Base-by-base conservation (phyloP, 2,113 vertebrate genomes). In the Fukomys damarensis region DNA sequence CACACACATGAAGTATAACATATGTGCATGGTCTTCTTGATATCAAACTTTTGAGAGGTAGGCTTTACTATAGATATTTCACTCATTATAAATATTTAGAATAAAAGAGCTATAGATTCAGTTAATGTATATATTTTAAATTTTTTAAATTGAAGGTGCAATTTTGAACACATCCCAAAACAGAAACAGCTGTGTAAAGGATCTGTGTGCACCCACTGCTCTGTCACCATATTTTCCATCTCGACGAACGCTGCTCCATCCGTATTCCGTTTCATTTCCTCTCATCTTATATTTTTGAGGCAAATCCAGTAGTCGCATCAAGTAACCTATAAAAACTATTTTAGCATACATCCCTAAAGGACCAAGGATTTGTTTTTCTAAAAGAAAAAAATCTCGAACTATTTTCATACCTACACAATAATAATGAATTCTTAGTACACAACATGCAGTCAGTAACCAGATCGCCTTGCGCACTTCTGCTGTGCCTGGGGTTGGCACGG, bases 181-280 rank as follows among this genome's bases (percentile, higher is more conserved):
- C 6, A 59, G 24, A 11, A 46, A 56, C 66, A n/a, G 16, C 1
- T 68, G 2, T 46, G 13, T 41, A 68, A 61, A 26, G 61, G 46
- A 16, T 10, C 13, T 12, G 14, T 43, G 1, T 20, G 2, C 32
- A 2, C 5, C 58, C n/a, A n/a, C 1, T 11, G 17, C 7, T 6
- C 28, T 54, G n/a, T 65, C 58, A 30, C 7, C 17, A 59, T 20
- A 30, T 11, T 30, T 24, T 41, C 5, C 6, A 28, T 30, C 6
- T 6, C 58, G 24, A 3, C 24, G n/a, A 46, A 7, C 58, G 1
- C 59, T 65, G 7, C 1, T 77, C 58, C 7, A 68, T 30, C 11
- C 43, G 32, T 8, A 43, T 46, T n/a, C 43, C 4, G 59, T 8
- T 59, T 35, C 52, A 41, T 24, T 30, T 81, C 59, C 3, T 30